These are phyloP conservation scores for Peromyscus eremicus DNA, from an alignment of 2,797 vertebrate genomes.

Conservation along the genomic window DNA sequence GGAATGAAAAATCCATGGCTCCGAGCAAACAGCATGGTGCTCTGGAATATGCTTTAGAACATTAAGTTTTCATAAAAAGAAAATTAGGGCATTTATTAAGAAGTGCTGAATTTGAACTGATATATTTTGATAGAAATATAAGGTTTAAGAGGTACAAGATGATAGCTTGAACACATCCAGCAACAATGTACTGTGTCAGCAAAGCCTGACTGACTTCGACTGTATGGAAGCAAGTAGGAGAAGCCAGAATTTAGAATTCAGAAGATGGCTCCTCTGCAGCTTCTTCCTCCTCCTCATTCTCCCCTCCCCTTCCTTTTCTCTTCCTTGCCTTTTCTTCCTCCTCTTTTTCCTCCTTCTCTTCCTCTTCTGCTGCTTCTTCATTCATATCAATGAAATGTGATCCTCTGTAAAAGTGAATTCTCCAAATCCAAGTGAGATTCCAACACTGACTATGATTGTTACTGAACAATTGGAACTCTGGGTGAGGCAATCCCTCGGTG, in stretches of 20 bases:
- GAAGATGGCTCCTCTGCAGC: background rate
- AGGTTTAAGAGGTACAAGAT: slow-evolving; percentile 12
- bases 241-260: background rate
- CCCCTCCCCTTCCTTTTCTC: too few relatives aligned
- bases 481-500: background rate
- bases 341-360: background rate
- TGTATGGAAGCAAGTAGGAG: background rate
- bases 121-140: slow-evolving; percentile 14
- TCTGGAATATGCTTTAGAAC: background rate
- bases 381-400: background rate
- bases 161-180: slow-evolving; percentile 24
- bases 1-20: slow-evolving; percentile 71
- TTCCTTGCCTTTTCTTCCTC: background rate
- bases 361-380: background rate
- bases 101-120: background rate
- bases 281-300: background rate
- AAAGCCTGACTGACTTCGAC: background rate
- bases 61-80: background rate
- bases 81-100: slow-evolving; percentile 28
- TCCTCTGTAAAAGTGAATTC: slow-evolving; percentile 16
- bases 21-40: background rate
- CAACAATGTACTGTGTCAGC: background rate
- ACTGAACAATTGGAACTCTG: slow-evolving; percentile 40
- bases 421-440: slow-evolving; percentile 13
- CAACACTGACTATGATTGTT: background rate